A percentile compares a stretch with the other conserved stretches of the same genome.
phyloP scores from a whole-genome alignment of 2,113 vertebrate species.

The Sceloporus undulatus region DNA sequence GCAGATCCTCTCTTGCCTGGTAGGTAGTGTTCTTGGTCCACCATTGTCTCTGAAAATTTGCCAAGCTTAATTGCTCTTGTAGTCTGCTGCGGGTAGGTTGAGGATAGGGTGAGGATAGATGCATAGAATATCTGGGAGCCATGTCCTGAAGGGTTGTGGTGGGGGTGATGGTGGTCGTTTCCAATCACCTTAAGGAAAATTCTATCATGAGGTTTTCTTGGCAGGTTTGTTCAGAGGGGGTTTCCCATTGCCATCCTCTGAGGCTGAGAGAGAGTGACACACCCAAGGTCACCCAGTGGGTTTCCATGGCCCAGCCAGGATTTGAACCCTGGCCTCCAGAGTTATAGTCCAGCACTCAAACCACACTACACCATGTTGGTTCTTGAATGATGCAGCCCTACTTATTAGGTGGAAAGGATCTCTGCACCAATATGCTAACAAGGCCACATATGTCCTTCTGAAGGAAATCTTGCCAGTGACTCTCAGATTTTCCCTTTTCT shows the following conservation, averaged over 20 bases:
- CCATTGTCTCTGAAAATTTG: background rate
- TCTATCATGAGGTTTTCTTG: too few species aligned
- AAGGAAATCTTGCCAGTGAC: background rate
- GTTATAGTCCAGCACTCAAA: too few species aligned
- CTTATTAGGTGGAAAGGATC: background rate
- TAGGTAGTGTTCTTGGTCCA: conserved; percentile 67
- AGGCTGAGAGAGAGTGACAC: too few species aligned
- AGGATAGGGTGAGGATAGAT: too few species aligned
- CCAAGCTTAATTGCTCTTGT: background rate
- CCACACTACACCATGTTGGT: too few species aligned
- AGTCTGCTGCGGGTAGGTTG: background rate
- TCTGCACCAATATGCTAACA: background rate
- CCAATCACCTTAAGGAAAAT: too few species aligned
- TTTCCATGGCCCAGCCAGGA: too few species aligned
- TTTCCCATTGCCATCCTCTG: too few species aligned
- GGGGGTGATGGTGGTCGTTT: too few species aligned
- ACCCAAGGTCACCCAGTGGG: too few species aligned
- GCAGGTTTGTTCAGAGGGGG: too few species aligned
- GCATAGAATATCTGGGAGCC: background rate
- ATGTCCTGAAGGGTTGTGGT: background rate
- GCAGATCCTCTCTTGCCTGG: conserved; percentile 92
- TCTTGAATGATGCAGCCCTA: background rate
- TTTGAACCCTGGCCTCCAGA: too few species aligned
- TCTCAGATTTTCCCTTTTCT: background rate
- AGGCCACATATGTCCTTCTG: background rate